A percentile compares a stretch with the other conserved stretches of the same genome.
These are phyloP conservation scores for Epinotia bilunana DNA, from an alignment of 2,888 invertebrate species.

Conservation along the genomic window DNA sequence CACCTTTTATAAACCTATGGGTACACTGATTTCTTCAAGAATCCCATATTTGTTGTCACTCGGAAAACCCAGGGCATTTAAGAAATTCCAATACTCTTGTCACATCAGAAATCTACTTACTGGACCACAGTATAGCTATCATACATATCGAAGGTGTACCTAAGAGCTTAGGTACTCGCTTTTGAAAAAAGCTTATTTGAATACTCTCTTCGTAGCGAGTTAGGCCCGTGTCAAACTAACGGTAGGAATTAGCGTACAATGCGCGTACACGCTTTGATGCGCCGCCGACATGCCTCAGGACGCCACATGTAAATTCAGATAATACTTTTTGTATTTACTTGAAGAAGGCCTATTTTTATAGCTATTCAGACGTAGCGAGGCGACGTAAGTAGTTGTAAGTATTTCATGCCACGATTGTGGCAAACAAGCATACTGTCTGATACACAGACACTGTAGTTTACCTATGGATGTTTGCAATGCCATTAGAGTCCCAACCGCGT, in stretches of 20 bases:
- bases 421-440: too few relatives aligned
- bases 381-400: too few relatives aligned
- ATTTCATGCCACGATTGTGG: too few relatives aligned
- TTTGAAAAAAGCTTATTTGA: not conserved
- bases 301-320: slow-evolving; percentile 21
- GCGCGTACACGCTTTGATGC: slow-evolving; percentile 59
- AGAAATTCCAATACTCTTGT: too few relatives aligned
- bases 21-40: too few relatives aligned
- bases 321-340: slow-evolving; percentile 17
- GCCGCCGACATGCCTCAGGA: slow-evolving; percentile 48
- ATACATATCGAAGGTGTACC: not conserved
- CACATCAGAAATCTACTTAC: too few relatives aligned
- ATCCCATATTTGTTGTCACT: too few relatives aligned
- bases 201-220: not conserved
- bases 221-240: slow-evolving; percentile 33
- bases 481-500: too few relatives aligned
- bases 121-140: slow-evolving; percentile 10
- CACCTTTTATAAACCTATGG: too few relatives aligned
- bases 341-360: not conserved
- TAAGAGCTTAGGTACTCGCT: not conserved
- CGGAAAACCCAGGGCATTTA: too few relatives aligned
- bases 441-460: too few relatives aligned
- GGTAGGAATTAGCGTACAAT: slow-evolving; percentile 70
- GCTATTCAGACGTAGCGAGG: not conserved
- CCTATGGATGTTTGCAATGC: too few relatives aligned